Base-by-base conservation (phyloP, 2,888 invertebrate species). In the Dasysyrphus albostriatus region DNA sequence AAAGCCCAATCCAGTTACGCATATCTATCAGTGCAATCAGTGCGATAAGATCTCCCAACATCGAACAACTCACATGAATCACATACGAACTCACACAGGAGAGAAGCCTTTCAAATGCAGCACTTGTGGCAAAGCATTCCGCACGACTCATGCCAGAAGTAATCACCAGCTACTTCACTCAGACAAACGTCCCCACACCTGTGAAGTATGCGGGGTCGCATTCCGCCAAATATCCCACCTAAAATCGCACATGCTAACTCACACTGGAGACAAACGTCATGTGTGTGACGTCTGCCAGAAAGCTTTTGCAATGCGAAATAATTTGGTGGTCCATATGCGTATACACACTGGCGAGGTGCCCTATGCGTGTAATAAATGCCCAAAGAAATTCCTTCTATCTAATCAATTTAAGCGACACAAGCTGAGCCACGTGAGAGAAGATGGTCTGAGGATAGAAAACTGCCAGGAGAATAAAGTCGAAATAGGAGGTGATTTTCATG, bases 151-250 rank as follows among this genome's bases (percentile, higher is more conserved):
- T 14, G 89, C 89, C 0, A 65, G 89, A 8, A 84, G 63, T 19
- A 89, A 76, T 5, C 90, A 90, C 47, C 79, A 88, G 63, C 88
- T 89, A 1, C 78, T 89, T 29, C 90, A 90, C 37, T 87, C 84
- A 3, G 88, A 89, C 61, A 79, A 76, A 39, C 88, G 89, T 14
- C 90, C 90, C 0, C 89, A 90, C 54, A 61, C 88, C n/a, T 90
- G 90, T 42, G 85, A 89, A 16, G 51, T 83, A 3, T 90, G 90
- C 37, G 65, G 79, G 3, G 69, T 84, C 44, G 70, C 89, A 5
- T 90, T 90, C 47, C 87, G 88, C 0, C 90, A 90, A 69, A 84
- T 49, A 1, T 73, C 88, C 2, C 90, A 90, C 78, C 74, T 90
- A 5, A 89, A 88, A 58, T 88, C 89, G 6, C 90, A 90, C 19